Evolutionary conservation across 2,797 vertebrate species (phyloP).

Genomic region (Pitangus sulphuratus): DNA sequence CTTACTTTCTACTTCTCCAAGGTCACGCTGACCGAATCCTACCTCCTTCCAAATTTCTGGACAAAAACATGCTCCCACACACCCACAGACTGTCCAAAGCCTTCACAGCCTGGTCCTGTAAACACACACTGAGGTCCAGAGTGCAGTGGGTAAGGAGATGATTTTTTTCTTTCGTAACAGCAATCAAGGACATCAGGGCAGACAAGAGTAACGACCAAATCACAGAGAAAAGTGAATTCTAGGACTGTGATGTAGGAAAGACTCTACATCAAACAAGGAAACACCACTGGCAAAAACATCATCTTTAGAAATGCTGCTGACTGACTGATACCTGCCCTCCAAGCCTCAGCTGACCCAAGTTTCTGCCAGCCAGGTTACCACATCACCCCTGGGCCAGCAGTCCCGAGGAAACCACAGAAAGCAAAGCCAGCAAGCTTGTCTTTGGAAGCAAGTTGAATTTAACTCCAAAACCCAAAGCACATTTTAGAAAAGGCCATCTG

Average conservation of each 20-base stretch:
- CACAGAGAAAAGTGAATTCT: neutral
- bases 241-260: neutral
- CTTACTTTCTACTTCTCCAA: neutral
- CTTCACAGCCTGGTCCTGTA: neutral
- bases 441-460: neutral
- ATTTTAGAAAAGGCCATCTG: neutral
- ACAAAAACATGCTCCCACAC: neutral
- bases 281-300: neutral
- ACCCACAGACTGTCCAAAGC: neutral
- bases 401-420: neutral
- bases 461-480: neutral
- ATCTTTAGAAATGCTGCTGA: neutral
- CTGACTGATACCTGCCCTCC: neutral
- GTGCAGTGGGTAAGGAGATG: rapidly evolving
- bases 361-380: neutral
- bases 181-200: neutral
- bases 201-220: neutral
- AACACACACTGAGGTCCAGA: neutral
- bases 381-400: neutral
- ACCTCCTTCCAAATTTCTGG: neutral
- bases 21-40: neutral
- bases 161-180: neutral
- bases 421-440: neutral
- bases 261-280: neutral
- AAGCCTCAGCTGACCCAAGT: neutral